A percentile compares a stretch with the other conserved stretches of the same genome.
These are phyloP conservation scores for Desmophyllum pertusum DNA, from an alignment of 92 coral and sea anemone species.

Conservation along the genomic window DNA sequence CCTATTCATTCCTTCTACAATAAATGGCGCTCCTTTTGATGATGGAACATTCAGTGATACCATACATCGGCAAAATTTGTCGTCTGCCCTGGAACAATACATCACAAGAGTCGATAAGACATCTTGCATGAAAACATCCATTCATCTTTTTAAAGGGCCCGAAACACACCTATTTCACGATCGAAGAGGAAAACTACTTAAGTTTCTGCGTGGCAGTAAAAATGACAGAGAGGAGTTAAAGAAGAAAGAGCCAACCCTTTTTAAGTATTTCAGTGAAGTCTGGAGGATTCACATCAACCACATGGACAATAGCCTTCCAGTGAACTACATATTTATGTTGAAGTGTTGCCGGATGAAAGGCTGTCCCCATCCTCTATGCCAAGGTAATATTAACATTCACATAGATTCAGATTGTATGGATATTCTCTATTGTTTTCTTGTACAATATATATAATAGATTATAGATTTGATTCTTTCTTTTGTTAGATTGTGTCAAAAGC, in stretches of 20 bases:
- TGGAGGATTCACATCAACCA: conserved; percentile 47
- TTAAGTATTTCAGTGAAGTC: conserved; percentile 22
- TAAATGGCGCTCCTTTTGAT: conserved; percentile 40
- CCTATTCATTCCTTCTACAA: conserved; percentile 55
- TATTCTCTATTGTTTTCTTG: no score
- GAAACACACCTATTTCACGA: conserved; percentile 4
- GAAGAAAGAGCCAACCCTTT: conserved; percentile 4
- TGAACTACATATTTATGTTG: conserved; percentile 47
- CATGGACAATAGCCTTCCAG: conserved; percentile 42
- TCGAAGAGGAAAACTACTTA: not conserved
- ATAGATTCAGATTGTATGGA: no score
- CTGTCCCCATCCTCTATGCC: conserved; percentile 55
- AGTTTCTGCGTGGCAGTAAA: conserved; percentile 44
- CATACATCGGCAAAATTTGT: conserved; percentile 44
- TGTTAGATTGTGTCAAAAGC: no score
- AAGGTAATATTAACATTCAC: no score
- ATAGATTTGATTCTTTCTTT: no score
- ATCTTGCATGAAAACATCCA: conserved; percentile 51
- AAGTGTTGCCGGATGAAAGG: conserved; percentile 54
- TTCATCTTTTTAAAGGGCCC: conserved; percentile 33
- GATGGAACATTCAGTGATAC: conserved; percentile 22
- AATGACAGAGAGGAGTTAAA: conserved; percentile 31
- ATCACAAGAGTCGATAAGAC: conserved; percentile 43
- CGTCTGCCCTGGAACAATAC: conserved; percentile 51
- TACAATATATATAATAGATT: no score